Conservation (phyloP, 2,888 invertebrate species). For the Lepas anatifera region DNA sequence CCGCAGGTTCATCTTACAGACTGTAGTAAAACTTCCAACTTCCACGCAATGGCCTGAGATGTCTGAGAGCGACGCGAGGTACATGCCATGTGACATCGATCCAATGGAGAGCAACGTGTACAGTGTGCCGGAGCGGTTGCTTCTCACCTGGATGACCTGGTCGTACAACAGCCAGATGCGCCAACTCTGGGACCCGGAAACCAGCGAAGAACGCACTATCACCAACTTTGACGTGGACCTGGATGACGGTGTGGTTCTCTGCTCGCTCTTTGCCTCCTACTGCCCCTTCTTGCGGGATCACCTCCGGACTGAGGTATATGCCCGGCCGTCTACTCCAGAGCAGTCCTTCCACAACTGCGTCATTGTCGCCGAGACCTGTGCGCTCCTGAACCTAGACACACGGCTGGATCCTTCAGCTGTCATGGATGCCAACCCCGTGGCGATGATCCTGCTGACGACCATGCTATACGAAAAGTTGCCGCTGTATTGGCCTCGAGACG, state of each 20-base stretch:
- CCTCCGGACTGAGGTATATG: constrained; percentile 39
- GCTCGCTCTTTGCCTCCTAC: constrained; percentile 42
- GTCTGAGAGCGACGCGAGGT: neutral
- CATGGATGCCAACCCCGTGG: constrained; percentile 41
- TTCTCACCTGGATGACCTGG: constrained; percentile 35
- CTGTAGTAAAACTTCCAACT: neutral
- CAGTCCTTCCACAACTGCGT: constrained; percentile 46
- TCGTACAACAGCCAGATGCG: constrained; percentile 10
- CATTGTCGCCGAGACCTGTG: constrained; percentile 43
- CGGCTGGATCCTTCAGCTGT: constrained; percentile 43
- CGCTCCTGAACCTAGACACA: constrained; percentile 43
- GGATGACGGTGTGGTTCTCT: constrained; percentile 44
- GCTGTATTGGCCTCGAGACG: neutral
- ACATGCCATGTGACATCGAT: neutral
- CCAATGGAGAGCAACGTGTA: constrained; percentile 29
- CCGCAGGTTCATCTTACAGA: constrained; percentile 27
- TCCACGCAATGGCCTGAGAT: neutral
- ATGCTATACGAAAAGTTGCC: constrained; percentile 4
- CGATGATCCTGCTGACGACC: constrained; percentile 36
- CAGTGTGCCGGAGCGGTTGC: constrained; percentile 29
- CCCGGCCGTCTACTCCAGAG: constrained; percentile 33
- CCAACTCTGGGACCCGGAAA: constrained; percentile 20
- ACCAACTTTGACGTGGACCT: constrained; percentile 43
- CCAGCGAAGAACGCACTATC: constrained; percentile 27
- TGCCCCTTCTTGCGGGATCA: constrained; percentile 45